Evolutionary conservation across 2,797 vertebrate species (phyloP), one percentile per base, ranked within the genome.

Genomic region (Hyperoplus immaculatus): DNA sequence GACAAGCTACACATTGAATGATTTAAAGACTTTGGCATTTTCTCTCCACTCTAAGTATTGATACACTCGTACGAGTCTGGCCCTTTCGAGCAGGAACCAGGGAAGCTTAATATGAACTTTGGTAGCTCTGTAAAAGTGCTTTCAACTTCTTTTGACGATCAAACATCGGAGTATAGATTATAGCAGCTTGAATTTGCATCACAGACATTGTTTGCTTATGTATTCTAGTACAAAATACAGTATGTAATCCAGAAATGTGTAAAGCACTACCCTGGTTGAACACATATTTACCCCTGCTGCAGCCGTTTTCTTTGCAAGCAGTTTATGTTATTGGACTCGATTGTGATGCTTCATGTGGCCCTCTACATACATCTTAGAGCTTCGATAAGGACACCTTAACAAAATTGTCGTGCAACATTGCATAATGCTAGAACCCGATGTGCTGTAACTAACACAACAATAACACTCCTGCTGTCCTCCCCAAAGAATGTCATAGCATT

Each of bases 21-120:
- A 87, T 87, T 88, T 73, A 89, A 72, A 73, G 68, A 61, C 61
- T 75, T 69, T 88, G 82, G 58, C 69, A 72, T 80, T 82, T 88
- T 77, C 69, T 68, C 58, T 79, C 73, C 58, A 72, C 66, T 84
- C 21, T 58, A 47, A 82, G 66, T 78, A 88, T 80, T 87, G 80
- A 93, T 88, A 67, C 74, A 56, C 14, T 64, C 18, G 15, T 72
- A 64, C 60, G 63, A 88, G 71, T 68, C 69, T 59, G 77, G 66
- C 49, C 53, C 53, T 77, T 89, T 87, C 16, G 13, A 87, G 69
- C 6, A 64, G 56, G 50, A 87, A 72, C 64, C 72, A 88, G 64
- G 88, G 63, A 78, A 72, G 61, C 56, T 2, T 69, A 69, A 83
- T 74, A 77, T 71, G 11, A 68, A 72, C 75, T 78, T 78, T 62